These are phyloP conservation scores for Lamprotornis superbus DNA, from an alignment of 2,113 vertebrate genomes.

Conservation along the genomic window DNA sequence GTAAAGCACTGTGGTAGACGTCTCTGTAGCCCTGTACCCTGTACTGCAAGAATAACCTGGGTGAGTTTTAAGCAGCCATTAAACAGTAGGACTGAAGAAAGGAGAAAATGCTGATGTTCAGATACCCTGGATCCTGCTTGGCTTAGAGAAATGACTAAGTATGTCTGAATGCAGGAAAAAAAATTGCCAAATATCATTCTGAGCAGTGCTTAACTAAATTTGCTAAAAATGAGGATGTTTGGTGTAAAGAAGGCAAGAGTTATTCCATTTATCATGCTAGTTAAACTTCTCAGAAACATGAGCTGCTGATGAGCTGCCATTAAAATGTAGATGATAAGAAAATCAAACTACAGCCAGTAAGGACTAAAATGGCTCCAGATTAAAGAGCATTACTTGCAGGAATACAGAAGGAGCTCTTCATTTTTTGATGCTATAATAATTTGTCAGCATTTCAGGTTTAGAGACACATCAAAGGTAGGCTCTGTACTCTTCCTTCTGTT, in stretches of 20 bases:
- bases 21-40: not conserved
- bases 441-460: not conserved
- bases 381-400: not conserved
- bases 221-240: not conserved
- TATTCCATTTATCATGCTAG: not conserved
- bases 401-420: not conserved
- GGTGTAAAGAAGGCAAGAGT: not conserved
- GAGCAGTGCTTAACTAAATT: not conserved
- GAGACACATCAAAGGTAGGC: not conserved
- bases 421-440: not conserved
- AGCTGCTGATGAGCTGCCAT: not conserved
- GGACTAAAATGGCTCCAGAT: not conserved
- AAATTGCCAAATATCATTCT: not conserved
- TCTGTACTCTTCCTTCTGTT: fast-evolving
- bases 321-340: not conserved
- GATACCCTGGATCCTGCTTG: not conserved
- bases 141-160: not conserved
- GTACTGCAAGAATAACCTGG: not conserved
- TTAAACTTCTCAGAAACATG: not conserved
- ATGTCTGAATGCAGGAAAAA: not conserved
- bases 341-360: not conserved
- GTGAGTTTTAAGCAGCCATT: not conserved
- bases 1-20: not conserved
- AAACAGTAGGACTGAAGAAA: not conserved
- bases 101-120: not conserved